These are phyloP conservation scores for Papilio polytes DNA, from an alignment of 1,140 invertebrate species.

Conservation along the genomic window DNA sequence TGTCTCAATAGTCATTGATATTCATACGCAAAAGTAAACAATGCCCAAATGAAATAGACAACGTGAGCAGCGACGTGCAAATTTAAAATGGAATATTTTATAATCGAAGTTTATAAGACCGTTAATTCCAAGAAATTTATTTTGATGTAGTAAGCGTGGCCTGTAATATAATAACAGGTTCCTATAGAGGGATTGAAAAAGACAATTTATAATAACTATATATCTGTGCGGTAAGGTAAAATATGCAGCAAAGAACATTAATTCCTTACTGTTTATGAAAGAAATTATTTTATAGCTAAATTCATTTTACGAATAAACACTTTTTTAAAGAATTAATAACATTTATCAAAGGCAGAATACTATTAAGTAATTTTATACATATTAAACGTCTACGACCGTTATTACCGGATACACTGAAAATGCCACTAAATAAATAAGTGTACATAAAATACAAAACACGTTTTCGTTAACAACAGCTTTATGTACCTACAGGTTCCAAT, in stretches of 20 bases:
- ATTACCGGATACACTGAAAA: background rate
- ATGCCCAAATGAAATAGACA: slow-evolving; percentile 28
- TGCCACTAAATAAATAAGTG: slow-evolving; percentile 12
- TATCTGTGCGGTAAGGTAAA: background rate
- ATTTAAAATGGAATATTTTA: slow-evolving; percentile 16
- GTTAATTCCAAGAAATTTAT: background rate
- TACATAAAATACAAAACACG: slow-evolving; percentile 32
- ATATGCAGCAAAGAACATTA: background rate
- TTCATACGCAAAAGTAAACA: slow-evolving; percentile 11
- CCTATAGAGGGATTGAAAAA: background rate
- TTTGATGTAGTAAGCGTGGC: background rate
- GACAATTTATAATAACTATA: background rate
- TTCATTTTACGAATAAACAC: background rate
- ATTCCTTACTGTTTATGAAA: no score
- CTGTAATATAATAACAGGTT: background rate
- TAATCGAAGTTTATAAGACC: background rate
- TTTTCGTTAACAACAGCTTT: slow-evolving; percentile 36
- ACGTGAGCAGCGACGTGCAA: slow-evolving; percentile 10
- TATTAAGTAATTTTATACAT: background rate
- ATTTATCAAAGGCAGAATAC: background rate
- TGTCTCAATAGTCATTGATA: slow-evolving; percentile 18
- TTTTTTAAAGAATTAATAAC: background rate
- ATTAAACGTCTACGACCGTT: background rate
- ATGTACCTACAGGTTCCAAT: slow-evolving; percentile 36
- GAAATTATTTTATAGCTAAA: background rate